Base-by-base conservation (phyloP, 1,140 invertebrate genomes). In the Samia ricini region DNA sequence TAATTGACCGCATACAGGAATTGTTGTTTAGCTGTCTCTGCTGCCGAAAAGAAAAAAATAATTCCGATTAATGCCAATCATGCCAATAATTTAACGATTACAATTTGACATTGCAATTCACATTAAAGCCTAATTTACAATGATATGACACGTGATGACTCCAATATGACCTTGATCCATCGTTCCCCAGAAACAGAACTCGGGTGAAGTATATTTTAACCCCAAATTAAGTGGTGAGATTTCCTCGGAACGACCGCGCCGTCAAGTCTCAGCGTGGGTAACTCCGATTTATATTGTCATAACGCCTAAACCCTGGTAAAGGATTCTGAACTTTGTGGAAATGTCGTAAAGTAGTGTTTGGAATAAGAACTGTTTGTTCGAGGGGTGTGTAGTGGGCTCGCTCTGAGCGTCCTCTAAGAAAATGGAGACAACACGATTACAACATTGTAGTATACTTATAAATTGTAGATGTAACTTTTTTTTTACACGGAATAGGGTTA, bases 341-440 rank as follows among this genome's bases (percentile, higher is more conserved):
- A 6, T 1, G 7, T 6, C 2, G 2, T 36, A 36, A 33, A 23
- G 29, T 21, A 2, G 20, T 2, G 19, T 55, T 55, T 55, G 6
- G 21, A 5, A 15, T 23, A 22, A 8, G 5, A 15, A 12, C 33
- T 15, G 22, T 23, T 4, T 4, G 18, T 62, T 52, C 48, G 36
- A 42, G 69, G 81, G 80, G 81, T 81, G 78, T 83, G 82, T 84
- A 60, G 73, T 74, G 79, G 83, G 79, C 80, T 83, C 74, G 81
- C 52, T 74, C 72, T 62, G 61, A 67, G 68, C 79, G 83, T 84
- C 83, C 83, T 86, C 80, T 87, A 81, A 78, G 76, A 88, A 86
- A 81, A 85, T 77, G 76, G 76, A 84, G 82, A 87, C 79, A 81
- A 81, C 83, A 80, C 79, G 79, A 87, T 85, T 81, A 83, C 80